Evolutionary conservation across 2,888 invertebrate genomes (phyloP).

Genomic region (Coleophora deauratella): DNA sequence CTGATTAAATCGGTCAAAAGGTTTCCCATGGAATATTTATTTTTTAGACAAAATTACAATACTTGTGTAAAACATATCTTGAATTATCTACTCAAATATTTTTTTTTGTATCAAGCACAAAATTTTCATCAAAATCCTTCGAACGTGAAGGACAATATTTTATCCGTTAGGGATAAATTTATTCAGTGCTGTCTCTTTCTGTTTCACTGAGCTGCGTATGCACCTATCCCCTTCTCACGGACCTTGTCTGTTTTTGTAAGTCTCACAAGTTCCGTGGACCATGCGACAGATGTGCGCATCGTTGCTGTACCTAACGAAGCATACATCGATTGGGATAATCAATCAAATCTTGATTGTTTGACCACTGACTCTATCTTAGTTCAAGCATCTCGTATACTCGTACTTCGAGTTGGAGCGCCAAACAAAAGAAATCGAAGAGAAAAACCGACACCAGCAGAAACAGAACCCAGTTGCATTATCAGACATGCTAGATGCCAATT

Average conservation of each 20-base stretch:
- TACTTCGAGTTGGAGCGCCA: too few relatives aligned
- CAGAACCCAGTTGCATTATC: too few relatives aligned
- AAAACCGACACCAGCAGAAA: too few relatives aligned
- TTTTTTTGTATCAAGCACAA: conserved; percentile 25
- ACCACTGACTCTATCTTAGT: conserved; percentile 33
- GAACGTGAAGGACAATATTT: conserved; percentile 41
- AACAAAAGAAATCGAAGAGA: too few relatives aligned
- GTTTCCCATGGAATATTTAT: too few relatives aligned
- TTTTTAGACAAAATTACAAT: conserved; percentile 21
- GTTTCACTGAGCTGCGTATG: conserved; percentile 16
- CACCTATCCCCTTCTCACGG: conserved; percentile 39
- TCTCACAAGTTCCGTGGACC: conserved; percentile 61
- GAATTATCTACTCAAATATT: too few relatives aligned
- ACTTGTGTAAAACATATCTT: conserved; percentile 14
- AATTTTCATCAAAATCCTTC: conserved; percentile 40
- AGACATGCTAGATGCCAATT: background rate
- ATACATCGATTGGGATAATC: conserved; percentile 66
- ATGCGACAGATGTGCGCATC: conserved; percentile 71
- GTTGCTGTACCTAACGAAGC: conserved; percentile 66
- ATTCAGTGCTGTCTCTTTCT: conserved; percentile 37
- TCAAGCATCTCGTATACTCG: too few relatives aligned
- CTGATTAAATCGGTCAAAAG: too few relatives aligned
- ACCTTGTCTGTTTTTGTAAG: conserved; percentile 62
- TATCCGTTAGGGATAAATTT: conserved; percentile 40
- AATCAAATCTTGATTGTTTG: conserved; percentile 68